Percentiles rank a stretch among this genome's conserved stretches.
Evolutionary conservation across 2,888 invertebrate genomes (phyloP).

Genomic region (Melieria picta): DNA sequence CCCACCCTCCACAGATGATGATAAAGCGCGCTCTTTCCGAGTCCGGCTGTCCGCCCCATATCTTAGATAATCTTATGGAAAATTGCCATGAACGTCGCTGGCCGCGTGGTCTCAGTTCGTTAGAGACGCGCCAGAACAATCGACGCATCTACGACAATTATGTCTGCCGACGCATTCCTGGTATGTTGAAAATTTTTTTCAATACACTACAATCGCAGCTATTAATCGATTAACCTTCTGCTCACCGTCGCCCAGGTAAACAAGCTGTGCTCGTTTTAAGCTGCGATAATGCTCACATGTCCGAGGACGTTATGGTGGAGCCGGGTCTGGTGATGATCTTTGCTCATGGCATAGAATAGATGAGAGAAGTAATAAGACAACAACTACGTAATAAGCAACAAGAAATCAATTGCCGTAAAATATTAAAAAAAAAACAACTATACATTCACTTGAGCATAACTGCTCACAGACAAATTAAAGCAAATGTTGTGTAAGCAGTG

Average conservation of each 20-base stretch:
- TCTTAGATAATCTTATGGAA: conserved; percentile 94
- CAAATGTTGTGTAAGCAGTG: not conserved
- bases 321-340: conserved; percentile 98
- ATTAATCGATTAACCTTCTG: conserved; percentile 6
- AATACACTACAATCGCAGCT: not conserved
- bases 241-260: conserved; percentile 75
- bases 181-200: conserved; percentile 55
- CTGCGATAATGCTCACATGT: conserved; percentile 95
- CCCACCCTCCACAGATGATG: conserved; percentile 75
- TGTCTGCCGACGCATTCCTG: conserved; percentile 92
- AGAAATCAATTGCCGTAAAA: conserved; percentile 1
- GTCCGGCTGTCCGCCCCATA: conserved; percentile 92
- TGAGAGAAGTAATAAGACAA: not conserved
- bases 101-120: conserved; percentile 91
- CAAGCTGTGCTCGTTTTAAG: conserved; percentile 95
- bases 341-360: conserved; percentile 91
- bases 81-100: conserved; percentile 96
- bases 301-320: conserved; percentile 94
- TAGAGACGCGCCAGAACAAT: conserved; percentile 94
- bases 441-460: not conserved
- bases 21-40: conserved; percentile 92
- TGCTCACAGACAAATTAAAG: not conserved
- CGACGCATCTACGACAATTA: conserved; percentile 92
- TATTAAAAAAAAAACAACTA: conserved; percentile 5
- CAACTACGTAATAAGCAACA: not conserved